Evolutionary conservation across 2,113 vertebrate species (phyloP).

Genomic region (Sterna hirundo): DNA sequence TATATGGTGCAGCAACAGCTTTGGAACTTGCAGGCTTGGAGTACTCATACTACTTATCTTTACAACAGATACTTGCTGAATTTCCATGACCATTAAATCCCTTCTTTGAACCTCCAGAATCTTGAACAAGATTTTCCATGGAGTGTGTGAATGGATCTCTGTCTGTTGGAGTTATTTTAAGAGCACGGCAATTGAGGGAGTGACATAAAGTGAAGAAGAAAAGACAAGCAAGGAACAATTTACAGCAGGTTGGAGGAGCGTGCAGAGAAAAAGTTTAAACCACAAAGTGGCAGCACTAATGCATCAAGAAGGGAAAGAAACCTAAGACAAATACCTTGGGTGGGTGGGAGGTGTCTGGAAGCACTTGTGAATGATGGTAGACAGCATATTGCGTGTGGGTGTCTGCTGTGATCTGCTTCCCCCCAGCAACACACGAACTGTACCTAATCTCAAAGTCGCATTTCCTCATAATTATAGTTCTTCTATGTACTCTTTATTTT

Average conservation of each 20-base stretch:
- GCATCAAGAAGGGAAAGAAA: not conserved
- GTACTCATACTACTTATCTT: not conserved
- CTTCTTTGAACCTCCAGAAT: not conserved
- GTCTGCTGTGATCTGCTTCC: conserved; percentile 19
- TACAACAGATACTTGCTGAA: not conserved
- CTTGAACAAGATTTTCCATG: not conserved
- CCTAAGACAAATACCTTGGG: not conserved
- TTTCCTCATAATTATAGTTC: not conserved
- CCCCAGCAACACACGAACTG: not conserved
- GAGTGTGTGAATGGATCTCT: not conserved
- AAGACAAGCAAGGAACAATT: conserved; percentile 15
- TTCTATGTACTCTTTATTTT: not conserved
- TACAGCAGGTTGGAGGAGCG: not conserved
- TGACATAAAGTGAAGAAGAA: not conserved
- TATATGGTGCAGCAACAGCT: not conserved
- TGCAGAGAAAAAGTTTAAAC: conserved; percentile 5
- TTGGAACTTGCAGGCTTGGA: not conserved
- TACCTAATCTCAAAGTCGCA: not conserved
- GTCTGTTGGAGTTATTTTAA: conserved; percentile 26
- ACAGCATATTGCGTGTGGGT: conserved; percentile 46
- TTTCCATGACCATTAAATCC: not conserved
- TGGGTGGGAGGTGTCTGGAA: conserved; percentile 40
- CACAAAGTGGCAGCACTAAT: conserved; percentile 40
- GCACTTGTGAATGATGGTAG: conserved; percentile 46
- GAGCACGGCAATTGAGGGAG: not conserved